phyloP scores from a whole-genome alignment of 2,888 invertebrate genomes.

The Lasiommata megera region DNA sequence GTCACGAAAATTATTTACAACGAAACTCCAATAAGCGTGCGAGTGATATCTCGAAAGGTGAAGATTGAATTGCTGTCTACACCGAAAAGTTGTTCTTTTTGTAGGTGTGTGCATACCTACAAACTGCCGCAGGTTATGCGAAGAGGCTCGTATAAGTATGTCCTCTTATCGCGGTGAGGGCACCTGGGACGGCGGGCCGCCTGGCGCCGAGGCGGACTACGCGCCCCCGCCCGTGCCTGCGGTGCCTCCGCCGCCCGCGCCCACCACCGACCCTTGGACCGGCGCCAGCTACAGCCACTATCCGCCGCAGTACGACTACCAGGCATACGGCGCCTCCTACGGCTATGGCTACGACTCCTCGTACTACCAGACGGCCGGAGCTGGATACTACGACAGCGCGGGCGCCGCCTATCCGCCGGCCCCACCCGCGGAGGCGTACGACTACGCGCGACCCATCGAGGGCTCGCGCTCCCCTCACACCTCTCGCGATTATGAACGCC shows the following conservation, averaged over 20 bases:
- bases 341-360: slow-evolving; percentile 55
- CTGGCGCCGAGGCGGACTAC: slow-evolving; percentile 78
- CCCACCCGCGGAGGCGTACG: slow-evolving; percentile 37
- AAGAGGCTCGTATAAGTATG: slow-evolving; percentile 70
- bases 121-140: slow-evolving; percentile 81
- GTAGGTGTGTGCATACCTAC: slow-evolving; percentile 84
- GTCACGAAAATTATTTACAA: slow-evolving; percentile 61
- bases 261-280: slow-evolving; percentile 74
- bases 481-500: slow-evolving; percentile 42
- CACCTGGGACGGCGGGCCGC: slow-evolving; percentile 79
- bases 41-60: slow-evolving; percentile 58
- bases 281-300: slow-evolving; percentile 71
- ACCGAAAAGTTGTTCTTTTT: slow-evolving; percentile 86
- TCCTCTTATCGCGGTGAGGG: slow-evolving; percentile 68
- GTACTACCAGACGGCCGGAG: slow-evolving; percentile 54
- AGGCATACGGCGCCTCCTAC: slow-evolving; percentile 55
- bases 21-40: slow-evolving; percentile 57
- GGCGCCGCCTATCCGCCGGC: slow-evolving; percentile 39
- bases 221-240: slow-evolving; percentile 58
- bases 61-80: slow-evolving; percentile 77
- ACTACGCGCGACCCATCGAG: slow-evolving; percentile 40
- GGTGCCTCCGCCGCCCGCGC: slow-evolving; percentile 42
- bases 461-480: slow-evolving; percentile 43
- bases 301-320: slow-evolving; percentile 60
- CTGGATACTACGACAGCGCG: slow-evolving; percentile 49